Evolutionary conservation across 2,797 vertebrate genomes (phyloP).

Genomic region (Bryconaethiops microstoma): DNA sequence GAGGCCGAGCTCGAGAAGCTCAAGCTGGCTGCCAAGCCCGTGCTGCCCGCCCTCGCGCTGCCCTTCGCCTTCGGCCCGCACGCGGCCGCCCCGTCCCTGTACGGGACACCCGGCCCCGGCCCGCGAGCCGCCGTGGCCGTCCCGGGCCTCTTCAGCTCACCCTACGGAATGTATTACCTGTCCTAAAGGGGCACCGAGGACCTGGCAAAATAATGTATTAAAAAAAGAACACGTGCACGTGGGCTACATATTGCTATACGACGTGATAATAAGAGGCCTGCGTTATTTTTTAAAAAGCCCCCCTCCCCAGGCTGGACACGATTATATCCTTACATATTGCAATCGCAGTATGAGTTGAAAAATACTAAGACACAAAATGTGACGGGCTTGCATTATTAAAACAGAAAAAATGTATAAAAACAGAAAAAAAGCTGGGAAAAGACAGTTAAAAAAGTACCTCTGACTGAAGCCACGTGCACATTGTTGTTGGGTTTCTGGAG

Average conservation of each 20-base stretch:
- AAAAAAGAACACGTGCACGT: too few species aligned
- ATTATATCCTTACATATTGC: neutral
- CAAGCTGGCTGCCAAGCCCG: conserved; percentile 82
- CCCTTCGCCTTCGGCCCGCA: conserved; percentile 82
- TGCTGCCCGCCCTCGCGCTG: conserved; percentile 82
- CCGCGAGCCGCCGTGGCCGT: conserved; percentile 77
- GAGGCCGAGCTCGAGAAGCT: conserved; percentile 86
- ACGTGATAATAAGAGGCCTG: too few species aligned
- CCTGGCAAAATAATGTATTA: neutral
- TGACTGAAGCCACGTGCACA: conserved; percentile 10
- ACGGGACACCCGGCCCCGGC: conserved; percentile 73
- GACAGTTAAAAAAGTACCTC: conserved; percentile 50
- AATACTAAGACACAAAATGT: neutral
- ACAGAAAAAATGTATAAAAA: too few species aligned
- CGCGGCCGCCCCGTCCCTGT: conserved; percentile 74
- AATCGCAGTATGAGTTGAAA: neutral
- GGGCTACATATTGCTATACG: neutral
- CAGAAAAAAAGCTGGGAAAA: conserved; percentile 16
- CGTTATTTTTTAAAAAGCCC: neutral
- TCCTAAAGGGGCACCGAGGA: conserved; percentile 68
- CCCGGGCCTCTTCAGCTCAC: conserved; percentile 81
- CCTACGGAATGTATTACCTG: conserved; percentile 87
- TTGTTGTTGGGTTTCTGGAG: neutral
- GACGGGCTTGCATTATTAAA: neutral
- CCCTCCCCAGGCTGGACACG: neutral